A percentile compares a stretch with the other conserved stretches of the same genome.
phyloP scores from a whole-genome alignment of 2,797 vertebrate genomes.

The Anniella stebbinsi region DNA sequence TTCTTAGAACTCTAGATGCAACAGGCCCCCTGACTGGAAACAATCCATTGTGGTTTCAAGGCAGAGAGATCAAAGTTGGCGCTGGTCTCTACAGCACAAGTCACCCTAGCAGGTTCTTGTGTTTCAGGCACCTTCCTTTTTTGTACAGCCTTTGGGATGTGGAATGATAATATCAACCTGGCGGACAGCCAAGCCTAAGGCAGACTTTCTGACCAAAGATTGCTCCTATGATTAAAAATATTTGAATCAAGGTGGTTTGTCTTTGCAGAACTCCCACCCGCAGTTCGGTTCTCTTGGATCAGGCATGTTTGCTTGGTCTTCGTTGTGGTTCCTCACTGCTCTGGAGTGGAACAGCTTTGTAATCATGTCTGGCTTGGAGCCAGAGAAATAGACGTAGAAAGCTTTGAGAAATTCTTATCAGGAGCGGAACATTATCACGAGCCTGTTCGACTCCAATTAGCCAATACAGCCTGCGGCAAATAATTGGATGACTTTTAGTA shows the following conservation, averaged over 20 bases:
- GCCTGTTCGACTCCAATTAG: constrained; percentile 18
- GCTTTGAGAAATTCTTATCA: constrained; percentile 18
- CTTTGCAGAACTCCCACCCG: background rate
- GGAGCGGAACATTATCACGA: background rate
- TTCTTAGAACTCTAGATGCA: background rate
- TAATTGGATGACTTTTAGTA: background rate
- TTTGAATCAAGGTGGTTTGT: rapidly evolving
- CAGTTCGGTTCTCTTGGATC: background rate
- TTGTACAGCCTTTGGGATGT: constrained; percentile 56
- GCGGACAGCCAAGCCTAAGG: constrained; percentile 45
- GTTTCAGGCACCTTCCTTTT: constrained; percentile 53
- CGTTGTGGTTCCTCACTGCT: background rate
- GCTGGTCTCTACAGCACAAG: constrained; percentile 45
- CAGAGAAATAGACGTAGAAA: constrained; percentile 16
- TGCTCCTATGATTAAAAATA: constrained; percentile 13
- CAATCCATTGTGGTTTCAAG: constrained; percentile 37
- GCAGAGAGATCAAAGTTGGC: constrained; percentile 65
- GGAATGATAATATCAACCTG: constrained; percentile 16
- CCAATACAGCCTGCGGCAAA: constrained; percentile 15
- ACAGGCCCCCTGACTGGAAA: constrained; percentile 35
- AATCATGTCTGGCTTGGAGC: constrained; percentile 18
- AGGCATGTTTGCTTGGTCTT: constrained; percentile 8
- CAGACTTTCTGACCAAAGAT: constrained; percentile 41
- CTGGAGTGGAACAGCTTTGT: constrained; percentile 3
- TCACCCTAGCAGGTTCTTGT: constrained; percentile 50